Evolutionary conservation across 2,888 invertebrate species (phyloP).

Genomic region (Cabera pusaria): DNA sequence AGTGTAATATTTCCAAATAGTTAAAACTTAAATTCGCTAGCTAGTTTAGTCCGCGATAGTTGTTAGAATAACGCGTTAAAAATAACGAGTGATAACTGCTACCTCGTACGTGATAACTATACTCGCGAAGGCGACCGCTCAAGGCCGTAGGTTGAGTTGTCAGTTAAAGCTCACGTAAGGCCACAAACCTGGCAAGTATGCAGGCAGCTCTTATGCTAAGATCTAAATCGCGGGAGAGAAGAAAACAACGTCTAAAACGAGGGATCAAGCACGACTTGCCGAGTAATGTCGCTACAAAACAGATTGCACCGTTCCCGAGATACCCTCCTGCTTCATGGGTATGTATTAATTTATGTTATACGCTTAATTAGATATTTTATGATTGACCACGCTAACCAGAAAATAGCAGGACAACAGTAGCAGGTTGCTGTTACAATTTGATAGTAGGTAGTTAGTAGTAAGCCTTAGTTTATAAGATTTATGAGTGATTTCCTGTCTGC

Average conservation of each 20-base stretch:
- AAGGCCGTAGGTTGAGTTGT: constrained; percentile 50
- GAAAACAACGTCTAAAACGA: constrained; percentile 89
- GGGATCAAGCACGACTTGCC: constrained; percentile 91
- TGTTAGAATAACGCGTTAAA: constrained; percentile 22
- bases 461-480: too few relatives aligned
- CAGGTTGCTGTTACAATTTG: too few relatives aligned
- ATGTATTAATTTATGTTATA: constrained; percentile 49
- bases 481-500: too few relatives aligned
- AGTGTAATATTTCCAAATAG: constrained; percentile 34
- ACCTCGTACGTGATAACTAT: constrained; percentile 18
- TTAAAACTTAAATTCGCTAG: constrained; percentile 46
- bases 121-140: constrained; percentile 24
- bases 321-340: constrained; percentile 92
- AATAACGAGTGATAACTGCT: constrained; percentile 31
- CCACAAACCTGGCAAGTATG: constrained; percentile 88
- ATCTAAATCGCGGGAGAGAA: constrained; percentile 93
- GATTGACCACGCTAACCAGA: too few relatives aligned
- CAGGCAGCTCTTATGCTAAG: constrained; percentile 97
- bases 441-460: too few relatives aligned
- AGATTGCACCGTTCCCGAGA: constrained; percentile 93
- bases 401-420: too few relatives aligned
- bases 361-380: constrained; percentile 4
- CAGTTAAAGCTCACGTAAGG: constrained; percentile 49
- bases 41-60: constrained; percentile 47
- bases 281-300: constrained; percentile 93